Evolutionary conservation across 2,797 vertebrate genomes (phyloP), one percentile per base, ranked within the genome.

Genomic region (Perdix hodgsoniae): DNA sequence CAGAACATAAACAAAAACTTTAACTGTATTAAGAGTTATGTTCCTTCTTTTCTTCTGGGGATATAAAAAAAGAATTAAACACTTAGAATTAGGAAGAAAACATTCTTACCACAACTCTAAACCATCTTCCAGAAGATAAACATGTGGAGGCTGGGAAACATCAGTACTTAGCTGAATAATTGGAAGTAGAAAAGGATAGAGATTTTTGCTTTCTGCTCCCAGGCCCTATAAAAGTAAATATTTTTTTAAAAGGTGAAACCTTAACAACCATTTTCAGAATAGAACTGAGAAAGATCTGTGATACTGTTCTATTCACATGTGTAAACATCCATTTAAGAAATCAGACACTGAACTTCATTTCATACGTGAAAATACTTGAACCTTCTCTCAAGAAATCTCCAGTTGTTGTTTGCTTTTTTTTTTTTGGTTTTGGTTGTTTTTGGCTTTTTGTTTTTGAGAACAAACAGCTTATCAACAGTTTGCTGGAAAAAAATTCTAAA

Each of bases 151-250:
- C 95, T 99, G 98, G 23, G 98, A 98, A 92, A 99, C 99, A 91
- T 99, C 99, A 19, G 99, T 99, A 97, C 99, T 99, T 96, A 99
- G 98, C 76, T 99, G 99, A 97, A 99, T 99, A 96, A 99, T 98
- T 74, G 99, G 99, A 90, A 99, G 98, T 33, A 99, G 98, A 97
- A 99, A 99, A 87, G 98, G 98, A 94, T 99, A 99, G 64, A 99
- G 98, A 97, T 99, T 99, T 97, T 98, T 99, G 97, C 99, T 99
- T 95, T 99, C 98, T 89, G 99, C 98, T 94, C 99, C 99, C 78
- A 99, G 97, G 90, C 99, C 99, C 99, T 99, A 81, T 5, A 89
- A 91, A 95, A 97, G 70, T 67, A 80, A 79, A 84, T 84, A 79
- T 93, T 29, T 94, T 93, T 88, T 76, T 91, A 87, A 93, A 96